Conservation (phyloP, 2,113 vertebrate genomes). For the Plecotus auritus region DNA sequence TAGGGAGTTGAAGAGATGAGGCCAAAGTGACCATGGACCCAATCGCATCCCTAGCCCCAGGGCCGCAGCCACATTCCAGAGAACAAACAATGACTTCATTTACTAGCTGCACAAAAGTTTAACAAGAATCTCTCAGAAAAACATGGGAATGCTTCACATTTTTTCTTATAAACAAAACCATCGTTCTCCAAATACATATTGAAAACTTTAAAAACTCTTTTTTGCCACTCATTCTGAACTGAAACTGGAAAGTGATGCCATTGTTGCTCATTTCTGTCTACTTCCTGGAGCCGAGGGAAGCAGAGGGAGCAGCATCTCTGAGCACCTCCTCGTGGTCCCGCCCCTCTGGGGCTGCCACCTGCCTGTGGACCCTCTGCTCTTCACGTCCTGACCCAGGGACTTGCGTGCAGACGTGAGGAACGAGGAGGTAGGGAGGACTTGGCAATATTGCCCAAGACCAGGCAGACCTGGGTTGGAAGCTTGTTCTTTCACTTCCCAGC, state of each 20-base stretch:
- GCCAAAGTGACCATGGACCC: not conserved
- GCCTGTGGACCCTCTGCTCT: not conserved
- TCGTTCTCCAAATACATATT: slow-evolving; percentile 16
- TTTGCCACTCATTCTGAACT: not conserved
- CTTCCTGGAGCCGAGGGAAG: not conserved
- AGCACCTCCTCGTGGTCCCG: fast-evolving
- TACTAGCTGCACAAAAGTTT: slow-evolving; percentile 40
- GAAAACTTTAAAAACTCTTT: not conserved
- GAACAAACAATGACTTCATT: slow-evolving; percentile 58
- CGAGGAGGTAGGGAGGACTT: fast-evolving
- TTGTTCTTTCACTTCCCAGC: not conserved
- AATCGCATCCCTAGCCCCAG: not conserved
- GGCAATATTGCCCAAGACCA: not conserved
- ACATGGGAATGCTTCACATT: not conserved
- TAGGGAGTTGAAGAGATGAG: not conserved
- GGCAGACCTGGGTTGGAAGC: not conserved
- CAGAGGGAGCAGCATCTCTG: not conserved
- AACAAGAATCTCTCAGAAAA: slow-evolving; percentile 49
- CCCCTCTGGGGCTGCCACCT: too few relatives aligned
- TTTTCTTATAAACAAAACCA: slow-evolving; percentile 23
- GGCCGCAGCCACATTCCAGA: not conserved
- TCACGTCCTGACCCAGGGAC: fast-evolving
- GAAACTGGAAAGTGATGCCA: not conserved
- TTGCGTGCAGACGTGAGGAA: not conserved
- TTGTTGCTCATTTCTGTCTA: not conserved